A percentile compares a stretch with the other conserved stretches of the same genome.
phyloP scores from a whole-genome alignment of 2,797 vertebrate species.

The Propithecus deckenii region DNA sequence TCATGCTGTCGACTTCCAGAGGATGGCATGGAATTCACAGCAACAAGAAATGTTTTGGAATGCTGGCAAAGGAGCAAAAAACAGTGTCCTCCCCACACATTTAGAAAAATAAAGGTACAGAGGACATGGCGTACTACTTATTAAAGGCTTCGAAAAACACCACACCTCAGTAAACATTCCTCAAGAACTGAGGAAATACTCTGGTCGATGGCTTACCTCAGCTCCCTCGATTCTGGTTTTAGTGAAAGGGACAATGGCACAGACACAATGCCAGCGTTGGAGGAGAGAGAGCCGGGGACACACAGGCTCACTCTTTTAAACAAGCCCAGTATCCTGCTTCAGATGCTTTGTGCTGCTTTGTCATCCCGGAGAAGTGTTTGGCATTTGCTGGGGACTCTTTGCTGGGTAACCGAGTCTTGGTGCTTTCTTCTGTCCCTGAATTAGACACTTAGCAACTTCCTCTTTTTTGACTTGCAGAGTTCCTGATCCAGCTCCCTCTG shows the following conservation, averaged over 20 bases:
- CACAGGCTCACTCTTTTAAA: neutral
- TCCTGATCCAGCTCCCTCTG: neutral
- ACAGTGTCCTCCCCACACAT: conserved; percentile 70
- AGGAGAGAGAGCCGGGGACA: neutral
- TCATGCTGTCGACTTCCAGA: conserved; percentile 33
- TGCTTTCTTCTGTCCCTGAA: conserved; percentile 6
- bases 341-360: neutral
- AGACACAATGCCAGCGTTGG: conserved; percentile 33
- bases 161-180: conserved; percentile 79
- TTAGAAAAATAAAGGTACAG: conserved; percentile 74
- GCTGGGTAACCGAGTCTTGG: neutral
- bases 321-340: neutral
- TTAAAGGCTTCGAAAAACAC: conserved; percentile 73
- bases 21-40: conserved; percentile 56
- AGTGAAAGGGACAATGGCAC: conserved; percentile 60
- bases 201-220: conserved; percentile 51
- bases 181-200: conserved; percentile 71
- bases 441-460: neutral
- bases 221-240: conserved; percentile 57
- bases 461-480: neutral
- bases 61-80: conserved; percentile 40
- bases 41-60: conserved; percentile 74
- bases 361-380: neutral
- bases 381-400: neutral
- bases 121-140: conserved; percentile 74